A percentile compares a stretch with the other conserved stretches of the same genome.
Evolutionary conservation across 2,797 vertebrate genomes (phyloP).

Genomic region (Microchirus variegatus): DNA sequence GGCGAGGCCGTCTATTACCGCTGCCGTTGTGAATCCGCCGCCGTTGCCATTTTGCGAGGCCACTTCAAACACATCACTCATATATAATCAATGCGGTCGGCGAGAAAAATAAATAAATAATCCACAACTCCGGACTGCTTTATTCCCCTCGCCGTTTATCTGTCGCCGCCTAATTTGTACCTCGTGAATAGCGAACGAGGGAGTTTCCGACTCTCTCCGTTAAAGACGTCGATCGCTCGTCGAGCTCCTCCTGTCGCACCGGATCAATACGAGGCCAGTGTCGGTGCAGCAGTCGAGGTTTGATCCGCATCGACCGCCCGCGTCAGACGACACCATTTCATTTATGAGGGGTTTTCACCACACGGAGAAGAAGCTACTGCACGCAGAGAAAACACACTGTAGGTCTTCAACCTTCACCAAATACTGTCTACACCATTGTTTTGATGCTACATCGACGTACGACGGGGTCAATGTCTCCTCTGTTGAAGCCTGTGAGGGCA

Average conservation of each 20-base stretch:
- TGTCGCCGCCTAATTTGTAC: conserved; percentile 58
- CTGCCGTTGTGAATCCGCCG: conserved; percentile 77
- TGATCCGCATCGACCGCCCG: conserved; percentile 60
- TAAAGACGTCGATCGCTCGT: conserved; percentile 50
- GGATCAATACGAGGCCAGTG: conserved; percentile 66
- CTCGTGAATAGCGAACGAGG: conserved; percentile 57
- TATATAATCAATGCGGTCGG: conserved; percentile 74
- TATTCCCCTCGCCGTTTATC: conserved; percentile 61
- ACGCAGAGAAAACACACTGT: too few species aligned
- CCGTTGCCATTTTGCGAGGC: conserved; percentile 74
- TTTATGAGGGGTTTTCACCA: conserved; percentile 48
- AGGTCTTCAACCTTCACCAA: too few species aligned
- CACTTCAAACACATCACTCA: conserved; percentile 73
- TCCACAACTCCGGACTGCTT: conserved; percentile 30
- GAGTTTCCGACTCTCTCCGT: conserved; percentile 46
- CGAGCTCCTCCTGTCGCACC: conserved; percentile 44
- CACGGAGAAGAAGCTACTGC: background rate
- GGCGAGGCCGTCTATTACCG: conserved; percentile 75
- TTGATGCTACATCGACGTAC: too few species aligned
- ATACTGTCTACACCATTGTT: too few species aligned
- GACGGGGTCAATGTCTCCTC: too few species aligned
- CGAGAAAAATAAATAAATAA: background rate
- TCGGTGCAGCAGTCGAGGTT: conserved; percentile 63
- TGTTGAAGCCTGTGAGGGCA: too few species aligned
- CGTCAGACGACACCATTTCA: conserved; percentile 53